Percentiles rank a stretch among this genome's conserved stretches.
Conservation (phyloP, 23 tunicate species). For the Trididemnum nubilum region DNA sequence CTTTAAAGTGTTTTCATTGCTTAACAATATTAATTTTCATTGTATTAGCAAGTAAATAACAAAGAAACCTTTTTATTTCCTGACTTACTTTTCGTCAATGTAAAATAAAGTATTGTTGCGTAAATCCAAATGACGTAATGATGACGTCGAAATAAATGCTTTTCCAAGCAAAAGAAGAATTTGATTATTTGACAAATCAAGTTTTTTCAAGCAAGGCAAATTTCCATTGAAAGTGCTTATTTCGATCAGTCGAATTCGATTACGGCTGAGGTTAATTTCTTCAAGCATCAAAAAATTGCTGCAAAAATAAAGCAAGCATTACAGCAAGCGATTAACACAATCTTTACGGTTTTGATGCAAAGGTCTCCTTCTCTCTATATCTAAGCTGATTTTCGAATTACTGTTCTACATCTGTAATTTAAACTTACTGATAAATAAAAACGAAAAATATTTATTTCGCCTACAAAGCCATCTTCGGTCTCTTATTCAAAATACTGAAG, state of each 20-base stretch:
- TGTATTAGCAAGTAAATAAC: neutral
- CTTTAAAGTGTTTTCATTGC: too few relatives aligned
- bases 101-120: slow-evolving; percentile 41
- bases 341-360: too few relatives aligned
- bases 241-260: slow-evolving; percentile 43
- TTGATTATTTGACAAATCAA: slow-evolving; percentile 37
- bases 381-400: too few relatives aligned
- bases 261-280: slow-evolving; percentile 25
- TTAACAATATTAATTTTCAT: too few relatives aligned
- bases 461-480: too few relatives aligned
- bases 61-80: neutral
- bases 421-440: too few relatives aligned
- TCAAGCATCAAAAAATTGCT: slow-evolving; percentile 28
- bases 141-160: neutral
- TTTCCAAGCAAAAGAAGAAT: slow-evolving; percentile 20
- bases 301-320: neutral
- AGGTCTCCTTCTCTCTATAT: too few relatives aligned
- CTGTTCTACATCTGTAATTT: too few relatives aligned
- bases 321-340: neutral
- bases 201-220: slow-evolving; percentile 21
- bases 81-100: slow-evolving; percentile 16
- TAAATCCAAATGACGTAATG: slow-evolving; percentile 26
- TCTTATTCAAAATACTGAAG: too few relatives aligned
- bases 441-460: too few relatives aligned
- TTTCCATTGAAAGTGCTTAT: slow-evolving; percentile 24